Conservation (phyloP, 92 coral and sea anemone species). For the Pocillopora grandis region DNA sequence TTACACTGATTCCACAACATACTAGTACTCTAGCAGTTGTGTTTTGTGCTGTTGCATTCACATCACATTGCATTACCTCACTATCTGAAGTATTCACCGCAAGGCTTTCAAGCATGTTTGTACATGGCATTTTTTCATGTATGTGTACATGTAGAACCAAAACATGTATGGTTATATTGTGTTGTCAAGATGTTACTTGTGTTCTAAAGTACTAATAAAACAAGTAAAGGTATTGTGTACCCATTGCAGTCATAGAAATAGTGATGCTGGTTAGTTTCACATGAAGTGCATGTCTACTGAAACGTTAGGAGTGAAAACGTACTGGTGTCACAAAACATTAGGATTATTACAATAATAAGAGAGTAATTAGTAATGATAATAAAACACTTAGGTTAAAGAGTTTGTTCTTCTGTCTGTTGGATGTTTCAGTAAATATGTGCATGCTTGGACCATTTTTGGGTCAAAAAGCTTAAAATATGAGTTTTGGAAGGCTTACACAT, state of each 20-base stretch:
- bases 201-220: constrained; percentile 11
- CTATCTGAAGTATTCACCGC: neutral
- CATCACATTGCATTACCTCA: neutral
- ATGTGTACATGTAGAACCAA: neutral
- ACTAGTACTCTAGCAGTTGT: no score
- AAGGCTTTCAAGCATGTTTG: neutral
- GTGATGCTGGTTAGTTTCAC: constrained; percentile 20
- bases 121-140: neutral
- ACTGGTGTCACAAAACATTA: no score
- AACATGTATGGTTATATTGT: no score
- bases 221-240: constrained; percentile 22
- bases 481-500: constrained; percentile 2
- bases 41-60: neutral
- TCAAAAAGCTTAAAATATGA: constrained; percentile 8
- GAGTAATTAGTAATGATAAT: no score
- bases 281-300: constrained; percentile 7
- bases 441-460: no score
- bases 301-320: no score
- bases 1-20: no score
- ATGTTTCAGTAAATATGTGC: no score
- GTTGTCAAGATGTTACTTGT: neutral
- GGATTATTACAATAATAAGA: no score
- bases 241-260: constrained; percentile 36
- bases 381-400: neutral
- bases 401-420: constrained; percentile 10